Evolutionary conservation across 2,113 vertebrate genomes (phyloP).

Genomic region (Apus apus): DNA sequence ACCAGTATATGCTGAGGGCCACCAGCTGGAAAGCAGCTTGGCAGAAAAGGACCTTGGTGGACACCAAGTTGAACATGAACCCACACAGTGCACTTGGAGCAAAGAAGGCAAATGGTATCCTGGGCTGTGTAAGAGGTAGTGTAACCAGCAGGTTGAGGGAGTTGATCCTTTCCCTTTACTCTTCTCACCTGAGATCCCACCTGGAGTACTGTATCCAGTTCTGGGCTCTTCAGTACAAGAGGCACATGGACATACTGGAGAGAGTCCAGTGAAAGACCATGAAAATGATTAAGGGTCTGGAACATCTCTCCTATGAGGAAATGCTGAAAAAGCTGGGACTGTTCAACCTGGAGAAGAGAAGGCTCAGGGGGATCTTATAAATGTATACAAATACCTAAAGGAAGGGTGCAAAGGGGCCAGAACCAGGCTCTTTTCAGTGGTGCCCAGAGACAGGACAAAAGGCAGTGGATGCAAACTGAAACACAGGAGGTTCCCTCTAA

Average conservation of each 20-base stretch:
- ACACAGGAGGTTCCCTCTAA: neutral
- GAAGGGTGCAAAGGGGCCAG: neutral
- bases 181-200: neutral
- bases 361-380: neutral
- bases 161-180: neutral
- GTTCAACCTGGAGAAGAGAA: neutral
- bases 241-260: neutral
- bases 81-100: neutral
- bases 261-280: neutral
- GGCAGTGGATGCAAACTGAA: neutral
- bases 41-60: neutral
- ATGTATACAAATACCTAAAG: neutral
- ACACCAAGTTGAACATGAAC: neutral
- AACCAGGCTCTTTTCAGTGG: neutral
- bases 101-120: neutral
- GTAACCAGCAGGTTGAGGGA: neutral
- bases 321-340: neutral
- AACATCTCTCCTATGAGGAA: neutral
- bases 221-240: neutral
- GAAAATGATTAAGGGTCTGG: neutral
- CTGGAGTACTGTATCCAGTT: neutral
- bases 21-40: neutral
- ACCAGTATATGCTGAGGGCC: neutral
- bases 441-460: neutral
- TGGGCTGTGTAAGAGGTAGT: neutral